These are phyloP conservation scores for Sinelater perroti DNA, from an alignment of 2,888 invertebrate genomes.

Conservation along the genomic window DNA sequence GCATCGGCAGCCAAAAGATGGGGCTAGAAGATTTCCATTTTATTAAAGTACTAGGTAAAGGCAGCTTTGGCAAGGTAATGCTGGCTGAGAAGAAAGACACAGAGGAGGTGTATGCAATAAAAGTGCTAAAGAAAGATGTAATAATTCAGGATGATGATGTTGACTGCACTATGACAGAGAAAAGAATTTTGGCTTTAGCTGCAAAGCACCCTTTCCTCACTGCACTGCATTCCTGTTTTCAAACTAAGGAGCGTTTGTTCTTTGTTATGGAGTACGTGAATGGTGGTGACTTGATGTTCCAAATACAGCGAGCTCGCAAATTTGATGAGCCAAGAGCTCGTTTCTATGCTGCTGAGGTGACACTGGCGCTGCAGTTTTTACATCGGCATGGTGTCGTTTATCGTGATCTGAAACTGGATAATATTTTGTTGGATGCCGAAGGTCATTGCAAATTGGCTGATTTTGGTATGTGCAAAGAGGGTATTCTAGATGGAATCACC, in stretches of 20 bases:
- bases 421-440: slow-evolving; percentile 95
- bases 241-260: slow-evolving; percentile 88
- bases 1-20: slow-evolving; percentile 64
- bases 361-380: slow-evolving; percentile 95
- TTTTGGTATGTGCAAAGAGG: slow-evolving; percentile 96
- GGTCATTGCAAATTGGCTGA: slow-evolving; percentile 95
- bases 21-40: slow-evolving; percentile 91
- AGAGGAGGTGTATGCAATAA: slow-evolving; percentile 90
- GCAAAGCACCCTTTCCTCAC: slow-evolving; percentile 98
- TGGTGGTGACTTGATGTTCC: slow-evolving; percentile 99
- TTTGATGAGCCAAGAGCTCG: slow-evolving; percentile 96
- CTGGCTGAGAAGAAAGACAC: slow-evolving; percentile 92
- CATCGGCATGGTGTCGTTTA: slow-evolving; percentile 98
- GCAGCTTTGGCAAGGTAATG: slow-evolving; percentile 99
- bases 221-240: slow-evolving; percentile 96
- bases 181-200: slow-evolving; percentile 94
- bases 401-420: slow-evolving; percentile 98
- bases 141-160: slow-evolving; percentile 99
- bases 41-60: slow-evolving; percentile 98
- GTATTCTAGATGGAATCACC: slow-evolving; percentile 84
- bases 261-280: slow-evolving; percentile 99
- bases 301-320: slow-evolving; percentile 97
- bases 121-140: slow-evolving; percentile 95
- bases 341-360: slow-evolving; percentile 99
- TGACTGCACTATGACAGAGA: slow-evolving; percentile 99